Conservation (phyloP, 1,140 invertebrate species). For the Drosophila parvula region DNA sequence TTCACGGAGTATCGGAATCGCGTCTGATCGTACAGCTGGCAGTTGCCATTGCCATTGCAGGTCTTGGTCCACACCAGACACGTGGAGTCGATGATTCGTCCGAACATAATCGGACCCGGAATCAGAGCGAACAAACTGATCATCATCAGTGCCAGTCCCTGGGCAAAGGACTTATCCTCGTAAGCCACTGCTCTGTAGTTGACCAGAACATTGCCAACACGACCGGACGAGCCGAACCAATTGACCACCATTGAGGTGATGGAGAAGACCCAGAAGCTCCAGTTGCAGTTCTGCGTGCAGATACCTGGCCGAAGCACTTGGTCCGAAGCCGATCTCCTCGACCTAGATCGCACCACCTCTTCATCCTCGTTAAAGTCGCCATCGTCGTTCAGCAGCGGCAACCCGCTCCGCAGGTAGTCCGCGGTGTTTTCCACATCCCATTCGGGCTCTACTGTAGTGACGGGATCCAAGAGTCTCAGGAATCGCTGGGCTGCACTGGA, state of each 20-base stretch:
- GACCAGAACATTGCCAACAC: slow-evolving; percentile 87
- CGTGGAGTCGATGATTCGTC: slow-evolving; percentile 87
- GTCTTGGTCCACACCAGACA: slow-evolving; percentile 88
- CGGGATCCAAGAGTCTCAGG: slow-evolving; percentile 10
- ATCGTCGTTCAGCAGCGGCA: slow-evolving; percentile 55
- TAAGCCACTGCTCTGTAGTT: slow-evolving; percentile 86
- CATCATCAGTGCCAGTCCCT: slow-evolving; percentile 87
- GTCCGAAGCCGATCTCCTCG: slow-evolving; percentile 40
- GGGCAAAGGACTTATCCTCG: slow-evolving; percentile 88
- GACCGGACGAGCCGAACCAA: slow-evolving; percentile 86
- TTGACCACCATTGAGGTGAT: slow-evolving; percentile 85
- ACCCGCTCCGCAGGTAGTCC: neutral
- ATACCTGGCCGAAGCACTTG: slow-evolving; percentile 84
- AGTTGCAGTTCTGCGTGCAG: slow-evolving; percentile 85
- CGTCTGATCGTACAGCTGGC: slow-evolving; percentile 87
- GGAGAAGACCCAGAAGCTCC: slow-evolving; percentile 84
- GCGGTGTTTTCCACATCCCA: slow-evolving; percentile 18
- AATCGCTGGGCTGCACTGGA: slow-evolving; percentile 30
- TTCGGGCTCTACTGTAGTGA: slow-evolving; percentile 19
- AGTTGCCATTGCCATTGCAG: slow-evolving; percentile 87
- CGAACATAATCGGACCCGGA: slow-evolving; percentile 88
- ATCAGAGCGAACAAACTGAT: slow-evolving; percentile 88
- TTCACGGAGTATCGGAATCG: slow-evolving; percentile 87
- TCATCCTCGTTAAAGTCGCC: slow-evolving; percentile 42
- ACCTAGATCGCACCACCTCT: slow-evolving; percentile 22